Conservation (phyloP, 2,113 vertebrate species). For the Gallinago undulata region DNA sequence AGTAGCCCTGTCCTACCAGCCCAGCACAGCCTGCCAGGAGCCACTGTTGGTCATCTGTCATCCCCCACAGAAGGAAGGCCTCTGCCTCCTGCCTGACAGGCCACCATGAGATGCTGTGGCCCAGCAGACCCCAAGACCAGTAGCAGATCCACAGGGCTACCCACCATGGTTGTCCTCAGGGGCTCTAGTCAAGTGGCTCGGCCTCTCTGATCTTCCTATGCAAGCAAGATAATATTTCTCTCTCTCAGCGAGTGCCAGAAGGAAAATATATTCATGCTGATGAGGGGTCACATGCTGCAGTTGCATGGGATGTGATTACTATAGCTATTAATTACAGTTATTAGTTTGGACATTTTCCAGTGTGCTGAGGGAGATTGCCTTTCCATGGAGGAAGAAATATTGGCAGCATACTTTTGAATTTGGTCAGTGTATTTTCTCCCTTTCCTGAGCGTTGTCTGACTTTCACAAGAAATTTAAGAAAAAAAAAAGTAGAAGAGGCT, state of each 20-base stretch:
- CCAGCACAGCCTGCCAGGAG: background rate
- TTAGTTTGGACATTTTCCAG: slow-evolving; percentile 28
- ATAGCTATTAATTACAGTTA: slow-evolving; percentile 35
- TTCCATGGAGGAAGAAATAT: background rate
- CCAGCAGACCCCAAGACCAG: background rate
- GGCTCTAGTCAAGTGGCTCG: accelerated
- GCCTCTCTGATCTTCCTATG: background rate
- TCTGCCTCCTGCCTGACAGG: background rate
- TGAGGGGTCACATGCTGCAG: background rate
- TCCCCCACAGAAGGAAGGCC: background rate
- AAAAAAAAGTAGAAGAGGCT: background rate
- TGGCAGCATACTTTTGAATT: background rate
- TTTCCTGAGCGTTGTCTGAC: background rate
- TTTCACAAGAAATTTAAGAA: background rate
- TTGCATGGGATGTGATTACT: slow-evolving; percentile 9
- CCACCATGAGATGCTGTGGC: accelerated
- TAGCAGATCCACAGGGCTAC: background rate
- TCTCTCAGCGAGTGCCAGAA: background rate
- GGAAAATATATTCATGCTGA: background rate
- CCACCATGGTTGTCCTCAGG: background rate
- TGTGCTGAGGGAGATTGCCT: background rate
- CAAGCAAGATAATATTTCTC: background rate
- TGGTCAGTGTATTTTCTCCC: background rate
- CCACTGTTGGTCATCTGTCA: background rate
- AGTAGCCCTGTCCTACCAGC: background rate